Evolutionary conservation across 2,797 vertebrate genomes (phyloP), one percentile per base, ranked within the genome.

Genomic region (Masticophis lateralis): DNA sequence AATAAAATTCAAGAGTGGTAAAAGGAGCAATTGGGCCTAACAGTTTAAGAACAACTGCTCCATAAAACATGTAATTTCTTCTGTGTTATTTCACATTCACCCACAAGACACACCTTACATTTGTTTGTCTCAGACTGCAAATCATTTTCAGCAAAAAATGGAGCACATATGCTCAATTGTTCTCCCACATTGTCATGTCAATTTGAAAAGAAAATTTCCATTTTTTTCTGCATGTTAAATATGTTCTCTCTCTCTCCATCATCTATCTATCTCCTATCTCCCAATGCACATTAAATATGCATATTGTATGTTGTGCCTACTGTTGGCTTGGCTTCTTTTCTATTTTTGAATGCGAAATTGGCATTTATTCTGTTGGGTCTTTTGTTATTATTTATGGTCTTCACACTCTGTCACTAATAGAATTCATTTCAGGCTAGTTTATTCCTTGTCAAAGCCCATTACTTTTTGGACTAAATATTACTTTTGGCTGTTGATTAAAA

Each of bases 401-500:
- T 89, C 87, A 11, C 14, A 2, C 1, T 32, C 47, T 79, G 16
- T 0, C 91, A 90, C 51, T 61, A 27, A 87, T 90, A 63, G 22
- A n/a, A 91, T 43, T 93, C 92, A 0, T 28, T 94, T 94, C 95
- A 27, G 69, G 91, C 93, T 55, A 91, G 37, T 89, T 83, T 90
- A 4, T 53, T 94, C 0, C 14, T 91, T 95, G 93, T 94, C 43
- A 87, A 88, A 47, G 0, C 66, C 32, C 56, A 2, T 74, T 95
- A 88, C 86, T 92, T 92, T 88, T 94, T 74, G 11, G 4, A 16
- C 1, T 53, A 4, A 32, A 5, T 66, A 93, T 47, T 88, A 74
- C 3, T 1, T 13, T 88, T 87, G 9, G 16, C 43, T 18, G n/a
- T 27, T 88, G 51, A 20, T 56, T 66, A 55, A 87, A 87, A 22